Evolutionary conservation across 1,140 invertebrate species (phyloP).

Genomic region (Calosoma granatense): DNA sequence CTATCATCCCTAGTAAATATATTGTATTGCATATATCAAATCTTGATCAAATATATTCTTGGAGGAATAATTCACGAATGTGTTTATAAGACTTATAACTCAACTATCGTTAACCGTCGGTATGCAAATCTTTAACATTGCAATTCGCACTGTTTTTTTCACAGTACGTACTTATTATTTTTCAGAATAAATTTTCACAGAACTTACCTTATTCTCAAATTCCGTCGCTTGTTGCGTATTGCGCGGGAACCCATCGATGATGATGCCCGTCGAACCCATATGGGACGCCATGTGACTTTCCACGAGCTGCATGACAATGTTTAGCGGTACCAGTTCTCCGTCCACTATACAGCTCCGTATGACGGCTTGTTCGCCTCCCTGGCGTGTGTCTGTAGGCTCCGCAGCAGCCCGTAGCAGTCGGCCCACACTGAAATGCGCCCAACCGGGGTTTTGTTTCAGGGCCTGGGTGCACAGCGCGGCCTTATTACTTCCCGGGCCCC

Average conservation of each 20-base stretch:
- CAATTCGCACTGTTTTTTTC: no score
- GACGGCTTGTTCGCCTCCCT: slow-evolving; percentile 42
- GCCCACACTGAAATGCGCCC: slow-evolving; percentile 67
- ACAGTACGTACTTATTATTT: no score
- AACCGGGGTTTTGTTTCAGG: slow-evolving; percentile 48
- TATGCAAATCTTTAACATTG: no score
- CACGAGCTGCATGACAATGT: slow-evolving; percentile 53
- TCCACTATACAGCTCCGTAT: slow-evolving; percentile 58
- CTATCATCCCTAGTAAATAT: no score
- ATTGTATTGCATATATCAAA: no score
- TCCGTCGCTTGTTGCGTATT: slow-evolving; percentile 73
- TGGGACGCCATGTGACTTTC: slow-evolving; percentile 48
- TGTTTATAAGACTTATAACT: no score
- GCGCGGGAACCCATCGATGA: slow-evolving; percentile 84
- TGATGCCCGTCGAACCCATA: slow-evolving; percentile 51
- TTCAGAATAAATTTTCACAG: no score
- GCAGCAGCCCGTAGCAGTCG: slow-evolving; percentile 55
- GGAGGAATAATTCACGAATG: no score
- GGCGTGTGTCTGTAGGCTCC: slow-evolving; percentile 41
- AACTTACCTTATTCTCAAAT: slow-evolving; percentile 76
- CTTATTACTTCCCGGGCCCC: slow-evolving; percentile 68
- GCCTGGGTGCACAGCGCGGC: slow-evolving; percentile 58
- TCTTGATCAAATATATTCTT: no score
- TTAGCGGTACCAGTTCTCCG: slow-evolving; percentile 71
- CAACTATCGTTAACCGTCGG: no score